phyloP scores from a whole-genome alignment of 1,140 invertebrate species.

The Samia ricini region DNA sequence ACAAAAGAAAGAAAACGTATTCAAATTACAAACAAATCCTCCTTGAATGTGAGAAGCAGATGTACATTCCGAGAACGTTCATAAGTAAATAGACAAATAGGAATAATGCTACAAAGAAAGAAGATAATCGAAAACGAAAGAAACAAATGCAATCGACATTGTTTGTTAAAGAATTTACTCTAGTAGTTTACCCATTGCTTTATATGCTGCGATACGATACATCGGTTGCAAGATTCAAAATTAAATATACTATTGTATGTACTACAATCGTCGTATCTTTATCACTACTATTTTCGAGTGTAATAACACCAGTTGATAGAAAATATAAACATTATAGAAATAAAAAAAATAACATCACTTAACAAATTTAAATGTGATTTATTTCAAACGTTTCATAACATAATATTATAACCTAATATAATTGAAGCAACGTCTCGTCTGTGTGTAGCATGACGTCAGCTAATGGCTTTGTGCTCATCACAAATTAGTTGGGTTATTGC shows the following conservation, averaged over 20 bases:
- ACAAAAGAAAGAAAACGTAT: neutral
- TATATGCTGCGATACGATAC: neutral
- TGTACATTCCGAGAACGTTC: neutral
- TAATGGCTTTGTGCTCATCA: conserved; percentile 34
- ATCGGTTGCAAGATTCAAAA: no score
- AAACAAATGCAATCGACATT: neutral
- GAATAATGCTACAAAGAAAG: neutral
- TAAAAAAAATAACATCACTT: no score
- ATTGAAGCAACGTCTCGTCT: neutral
- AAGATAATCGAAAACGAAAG: neutral
- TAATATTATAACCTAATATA: neutral
- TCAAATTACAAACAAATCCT: neutral
- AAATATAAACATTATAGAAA: no score
- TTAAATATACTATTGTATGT: no score
- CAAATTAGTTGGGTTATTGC: conserved; percentile 37
- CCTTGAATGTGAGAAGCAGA: neutral
- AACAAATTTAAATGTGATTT: neutral
- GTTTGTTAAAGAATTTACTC: neutral
- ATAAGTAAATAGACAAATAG: neutral
- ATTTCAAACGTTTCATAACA: neutral
- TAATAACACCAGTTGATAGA: no score
- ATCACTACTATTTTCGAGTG: no score
- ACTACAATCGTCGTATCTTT: no score
- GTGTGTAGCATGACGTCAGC: conserved; percentile 15
- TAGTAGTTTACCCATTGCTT: neutral